Percentiles rank a stretch among this genome's conserved stretches.
These are phyloP conservation scores for Galago senegalensis DNA, from an alignment of 2,797 vertebrate genomes.

Conservation along the genomic window DNA sequence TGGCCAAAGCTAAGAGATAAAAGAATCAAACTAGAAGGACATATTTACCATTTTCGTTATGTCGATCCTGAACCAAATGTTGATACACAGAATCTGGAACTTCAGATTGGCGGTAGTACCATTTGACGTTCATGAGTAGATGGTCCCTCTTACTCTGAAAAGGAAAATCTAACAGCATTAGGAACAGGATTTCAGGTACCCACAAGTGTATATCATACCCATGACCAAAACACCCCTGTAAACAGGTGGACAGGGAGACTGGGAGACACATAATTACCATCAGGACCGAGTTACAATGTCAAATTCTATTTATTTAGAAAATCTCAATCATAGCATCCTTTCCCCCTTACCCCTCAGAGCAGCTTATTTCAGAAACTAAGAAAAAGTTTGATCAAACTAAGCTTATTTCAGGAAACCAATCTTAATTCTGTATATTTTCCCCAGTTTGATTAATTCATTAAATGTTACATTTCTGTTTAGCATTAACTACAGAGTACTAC, in stretches of 20 bases:
- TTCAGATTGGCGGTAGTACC: constrained; percentile 99
- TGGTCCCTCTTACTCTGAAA: constrained; percentile 99
- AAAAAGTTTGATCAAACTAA: too few relatives aligned
- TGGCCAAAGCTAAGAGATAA: background rate
- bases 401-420: background rate
- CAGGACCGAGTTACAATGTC: background rate
- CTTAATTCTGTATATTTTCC: background rate
- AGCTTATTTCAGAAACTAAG: constrained; percentile 34
- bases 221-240: constrained; percentile 57
- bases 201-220: constrained; percentile 69
- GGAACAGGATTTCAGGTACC: constrained; percentile 56
- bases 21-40: background rate
- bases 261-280: background rate
- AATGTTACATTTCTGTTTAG: background rate
- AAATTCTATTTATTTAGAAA: background rate
- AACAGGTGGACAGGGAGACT: background rate
- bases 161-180: constrained; percentile 88
- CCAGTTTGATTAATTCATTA: background rate
- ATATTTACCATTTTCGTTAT: constrained; percentile 98
- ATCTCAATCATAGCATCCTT: background rate
- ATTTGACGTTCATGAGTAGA: constrained; percentile 99
- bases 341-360: background rate
- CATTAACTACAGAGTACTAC: background rate
- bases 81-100: constrained; percentile 99
- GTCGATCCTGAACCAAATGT: constrained; percentile 99